phyloP scores from a whole-genome alignment of 2,797 vertebrate genomes.

The Cichlasoma orientale region DNA sequence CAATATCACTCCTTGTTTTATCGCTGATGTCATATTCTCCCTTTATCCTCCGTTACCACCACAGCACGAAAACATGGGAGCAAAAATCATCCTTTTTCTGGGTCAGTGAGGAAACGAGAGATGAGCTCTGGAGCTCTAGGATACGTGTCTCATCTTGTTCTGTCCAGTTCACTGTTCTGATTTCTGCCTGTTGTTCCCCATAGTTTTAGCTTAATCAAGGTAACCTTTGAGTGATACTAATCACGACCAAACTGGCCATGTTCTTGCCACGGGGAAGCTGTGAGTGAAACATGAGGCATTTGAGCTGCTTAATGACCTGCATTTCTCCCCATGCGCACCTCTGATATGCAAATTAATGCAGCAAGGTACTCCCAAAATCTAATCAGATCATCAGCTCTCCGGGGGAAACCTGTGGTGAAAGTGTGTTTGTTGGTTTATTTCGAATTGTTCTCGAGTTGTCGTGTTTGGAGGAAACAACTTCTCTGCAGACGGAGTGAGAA shows the following conservation, averaged over 20 bases:
- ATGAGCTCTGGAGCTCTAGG: slow-evolving; percentile 33
- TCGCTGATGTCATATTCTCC: slow-evolving; percentile 27
- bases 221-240: slow-evolving; percentile 45
- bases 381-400: slow-evolving; percentile 50
- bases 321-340: slow-evolving; percentile 10
- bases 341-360: slow-evolving; percentile 56
- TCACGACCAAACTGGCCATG: slow-evolving; percentile 44
- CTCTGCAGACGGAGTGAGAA: not conserved
- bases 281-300: slow-evolving; percentile 44
- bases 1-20: slow-evolving; percentile 6
- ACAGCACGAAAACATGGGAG: slow-evolving; percentile 26
- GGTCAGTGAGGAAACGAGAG: slow-evolving; percentile 41
- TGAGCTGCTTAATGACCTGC: slow-evolving; percentile 46
- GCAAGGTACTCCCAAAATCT: slow-evolving; percentile 51
- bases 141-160: slow-evolving; percentile 16
- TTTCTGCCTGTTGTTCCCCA: slow-evolving; percentile 19
- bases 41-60: slow-evolving; percentile 38
- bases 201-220: slow-evolving; percentile 45
- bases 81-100: slow-evolving; percentile 40
- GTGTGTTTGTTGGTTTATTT: not conserved
- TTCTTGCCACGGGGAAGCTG: slow-evolving; percentile 26
- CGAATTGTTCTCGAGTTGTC: slow-evolving; percentile 1
- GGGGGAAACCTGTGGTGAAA: slow-evolving; percentile 28
- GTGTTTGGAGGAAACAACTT: not conserved
- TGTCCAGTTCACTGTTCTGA: slow-evolving; percentile 15